Conservation (phyloP, 2,113 vertebrate genomes). For the Neotragus pygmaeus region DNA sequence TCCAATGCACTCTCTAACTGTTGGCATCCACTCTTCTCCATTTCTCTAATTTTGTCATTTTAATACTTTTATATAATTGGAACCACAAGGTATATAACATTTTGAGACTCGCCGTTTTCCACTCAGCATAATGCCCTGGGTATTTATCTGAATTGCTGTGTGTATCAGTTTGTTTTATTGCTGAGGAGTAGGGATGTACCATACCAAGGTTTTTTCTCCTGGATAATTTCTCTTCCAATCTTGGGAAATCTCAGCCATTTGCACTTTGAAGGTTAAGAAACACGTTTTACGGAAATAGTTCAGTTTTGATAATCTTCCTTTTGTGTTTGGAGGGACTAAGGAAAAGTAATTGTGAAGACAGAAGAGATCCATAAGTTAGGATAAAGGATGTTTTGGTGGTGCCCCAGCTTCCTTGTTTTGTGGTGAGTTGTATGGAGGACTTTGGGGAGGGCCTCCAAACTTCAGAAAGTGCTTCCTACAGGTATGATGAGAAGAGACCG, state of each 20-base stretch:
- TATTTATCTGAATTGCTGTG: not conserved
- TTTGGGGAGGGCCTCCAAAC: not conserved
- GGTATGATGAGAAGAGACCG: not conserved
- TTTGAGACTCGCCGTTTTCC: not conserved
- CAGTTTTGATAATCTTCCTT: not conserved
- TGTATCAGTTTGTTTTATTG: not conserved
- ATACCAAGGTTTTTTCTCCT: not conserved
- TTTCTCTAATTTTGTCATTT: not conserved
- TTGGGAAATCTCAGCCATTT: not conserved
- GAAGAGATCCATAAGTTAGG: not conserved
- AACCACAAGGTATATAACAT: not conserved
- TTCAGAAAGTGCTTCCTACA: not conserved
- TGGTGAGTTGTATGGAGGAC: not conserved
- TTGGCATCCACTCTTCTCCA: not conserved
- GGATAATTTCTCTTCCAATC: not conserved
- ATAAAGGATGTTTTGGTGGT: not conserved
- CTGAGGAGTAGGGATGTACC: not conserved
- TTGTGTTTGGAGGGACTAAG: not conserved
- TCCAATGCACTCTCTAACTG: not conserved
- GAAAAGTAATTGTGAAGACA: not conserved
- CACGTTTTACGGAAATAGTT: not conserved
- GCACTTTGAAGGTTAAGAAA: not conserved
- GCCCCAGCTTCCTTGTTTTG: not conserved
- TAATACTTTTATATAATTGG: not conserved
- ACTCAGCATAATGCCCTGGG: not conserved